Evolutionary conservation across 53 echinoderm and acorn worm genomes (phyloP), one percentile per base, ranked within the genome.

Genomic region (Paracentrotus lividus): DNA sequence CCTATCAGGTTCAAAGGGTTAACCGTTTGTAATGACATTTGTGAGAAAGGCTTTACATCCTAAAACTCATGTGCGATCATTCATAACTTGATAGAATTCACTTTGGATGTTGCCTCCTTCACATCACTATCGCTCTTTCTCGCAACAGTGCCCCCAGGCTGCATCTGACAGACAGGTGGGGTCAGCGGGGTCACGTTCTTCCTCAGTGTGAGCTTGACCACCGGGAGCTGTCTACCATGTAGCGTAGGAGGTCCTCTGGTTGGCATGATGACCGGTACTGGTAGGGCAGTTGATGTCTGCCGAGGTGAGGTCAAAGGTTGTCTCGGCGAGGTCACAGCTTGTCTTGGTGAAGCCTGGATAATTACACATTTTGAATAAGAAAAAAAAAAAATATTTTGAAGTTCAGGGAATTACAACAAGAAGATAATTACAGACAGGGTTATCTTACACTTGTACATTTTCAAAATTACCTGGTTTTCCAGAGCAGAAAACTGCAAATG

Each of bases 131-230:
- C 68, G 14, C 38, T 42, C 43, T 61, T 66, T 29, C 67, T 42
- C n/a, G 29, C 7, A 6, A 76, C 29, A 45, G 51, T 36, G 72
- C 49, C 75, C 51, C 21, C 91, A 18, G 75, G 76, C 36, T 51
- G 76, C 47, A 76, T 72, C 31, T 10, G 56, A 36, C 18, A 6
- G 0, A 76, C 42, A 34, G 91, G 91, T 21, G 91, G 47, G 14
- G 76, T 14, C 52, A 91, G 72, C 15, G 91, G 76, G 9, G 91
- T 91, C 52, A 91, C 76, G 47, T 91, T 91, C 76, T 91, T 91
- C 23, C 91, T 75, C 13, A 91, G 40, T 10, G 75, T 91, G 16
- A 91, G 49, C 40, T 49, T 91, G 1, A 75, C 91, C 3, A 91
- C 76, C 5, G 91, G 91, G 1, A 52, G 91, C 76, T 75, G 72